A percentile compares a stretch with the other conserved stretches of the same genome.
phyloP scores from a whole-genome alignment of 2,797 vertebrate genomes.

The Coilia nasus region DNA sequence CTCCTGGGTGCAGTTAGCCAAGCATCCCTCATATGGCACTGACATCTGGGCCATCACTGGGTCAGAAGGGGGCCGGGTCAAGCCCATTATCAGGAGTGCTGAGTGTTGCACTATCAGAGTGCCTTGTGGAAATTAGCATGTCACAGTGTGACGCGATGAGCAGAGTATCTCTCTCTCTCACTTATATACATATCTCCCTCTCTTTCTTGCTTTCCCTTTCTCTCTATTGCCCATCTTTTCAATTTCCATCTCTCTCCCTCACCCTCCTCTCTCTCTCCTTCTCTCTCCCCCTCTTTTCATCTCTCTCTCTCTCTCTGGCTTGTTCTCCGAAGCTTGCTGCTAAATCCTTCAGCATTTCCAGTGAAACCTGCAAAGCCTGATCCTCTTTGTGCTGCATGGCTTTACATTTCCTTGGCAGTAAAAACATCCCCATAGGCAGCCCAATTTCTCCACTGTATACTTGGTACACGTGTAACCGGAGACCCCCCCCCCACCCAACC shows the following conservation, averaged over 20 bases:
- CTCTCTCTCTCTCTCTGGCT: background rate
- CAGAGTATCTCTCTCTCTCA: background rate
- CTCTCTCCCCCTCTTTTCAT: no score
- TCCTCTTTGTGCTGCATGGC: background rate
- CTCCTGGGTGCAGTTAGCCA: no score
- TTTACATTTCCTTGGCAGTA: background rate
- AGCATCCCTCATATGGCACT: no score
- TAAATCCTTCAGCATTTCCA: conserved; percentile 5
- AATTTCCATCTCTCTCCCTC: conserved; percentile 61
- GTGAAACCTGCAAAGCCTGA: background rate
- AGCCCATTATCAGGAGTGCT: no score
- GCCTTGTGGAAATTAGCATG: no score
- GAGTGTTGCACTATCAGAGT: background rate
- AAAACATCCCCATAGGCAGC: background rate
- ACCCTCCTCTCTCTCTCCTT: conserved; percentile 40
- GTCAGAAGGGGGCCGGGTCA: no score
- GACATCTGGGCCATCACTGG: no score
- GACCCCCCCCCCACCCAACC: background rate
- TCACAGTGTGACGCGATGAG: no score
- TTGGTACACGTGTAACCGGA: background rate
- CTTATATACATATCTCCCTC: background rate
- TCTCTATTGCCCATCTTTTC: conserved; percentile 59
- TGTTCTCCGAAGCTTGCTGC: background rate
- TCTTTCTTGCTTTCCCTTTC: background rate
- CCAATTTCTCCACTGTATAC: background rate